A percentile compares a stretch with the other conserved stretches of the same genome.
Evolutionary conservation across 1,140 invertebrate species (phyloP).

Genomic region (Caenorhabditis elegans): DNA sequence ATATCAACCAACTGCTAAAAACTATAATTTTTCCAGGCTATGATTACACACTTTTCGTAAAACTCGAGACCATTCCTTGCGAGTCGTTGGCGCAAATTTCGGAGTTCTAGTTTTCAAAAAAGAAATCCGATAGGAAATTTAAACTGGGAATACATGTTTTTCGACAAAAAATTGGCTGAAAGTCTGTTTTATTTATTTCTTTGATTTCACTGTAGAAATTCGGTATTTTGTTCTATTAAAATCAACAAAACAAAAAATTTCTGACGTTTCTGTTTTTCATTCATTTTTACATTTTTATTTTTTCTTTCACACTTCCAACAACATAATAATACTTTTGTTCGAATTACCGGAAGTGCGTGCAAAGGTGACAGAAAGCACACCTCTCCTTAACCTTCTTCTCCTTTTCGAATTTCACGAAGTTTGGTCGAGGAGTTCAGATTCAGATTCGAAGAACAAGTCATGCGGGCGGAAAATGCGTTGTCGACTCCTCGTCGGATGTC

Average conservation of each 20-base stretch:
- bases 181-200: too few species aligned
- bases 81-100: too few species aligned
- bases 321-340: not conserved
- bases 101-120: not conserved
- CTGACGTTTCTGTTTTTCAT: not conserved
- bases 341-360: slow-evolving; percentile 13
- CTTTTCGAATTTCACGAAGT: not conserved
- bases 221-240: too few species aligned
- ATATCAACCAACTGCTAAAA: too few species aligned
- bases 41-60: not conserved
- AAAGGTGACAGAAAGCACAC: not conserved
- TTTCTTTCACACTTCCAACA: not conserved
- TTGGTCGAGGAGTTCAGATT: slow-evolving; percentile 18
- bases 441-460: slow-evolving; percentile 21
- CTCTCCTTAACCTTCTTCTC: not conserved
- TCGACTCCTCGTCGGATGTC: not conserved
- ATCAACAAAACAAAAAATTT: too few species aligned
- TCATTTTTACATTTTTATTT: not conserved
- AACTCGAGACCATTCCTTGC: too few species aligned
- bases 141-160: too few species aligned
- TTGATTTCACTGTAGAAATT: too few species aligned
- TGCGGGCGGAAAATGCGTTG: not conserved
- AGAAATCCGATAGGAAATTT: too few species aligned
- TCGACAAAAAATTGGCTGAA: too few species aligned
- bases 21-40: not conserved